phyloP scores from a whole-genome alignment of 2,888 invertebrate genomes.

The Ptilodon capucinus region DNA sequence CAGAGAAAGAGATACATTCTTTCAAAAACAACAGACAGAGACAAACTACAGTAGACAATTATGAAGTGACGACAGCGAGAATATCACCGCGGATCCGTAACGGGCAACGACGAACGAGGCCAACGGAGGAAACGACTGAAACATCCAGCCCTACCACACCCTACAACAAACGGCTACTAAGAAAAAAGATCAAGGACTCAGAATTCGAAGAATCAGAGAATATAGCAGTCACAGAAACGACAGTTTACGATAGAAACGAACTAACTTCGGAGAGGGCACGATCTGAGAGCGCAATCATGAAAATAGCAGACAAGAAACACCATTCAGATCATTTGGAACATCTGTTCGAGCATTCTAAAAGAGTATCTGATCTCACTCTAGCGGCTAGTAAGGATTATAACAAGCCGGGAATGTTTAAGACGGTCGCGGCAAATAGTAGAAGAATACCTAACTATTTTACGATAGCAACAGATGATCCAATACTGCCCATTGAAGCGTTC shows the following conservation, averaged over 20 bases:
- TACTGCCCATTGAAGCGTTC: constrained; percentile 90
- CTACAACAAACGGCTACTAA: constrained; percentile 59
- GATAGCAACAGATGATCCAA: constrained; percentile 90
- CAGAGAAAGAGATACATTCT: constrained; percentile 58
- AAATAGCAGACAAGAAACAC: constrained; percentile 79
- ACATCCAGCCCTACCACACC: constrained; percentile 49
- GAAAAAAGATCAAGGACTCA: constrained; percentile 68
- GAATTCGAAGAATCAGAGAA: constrained; percentile 70
- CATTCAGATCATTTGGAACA: constrained; percentile 65
- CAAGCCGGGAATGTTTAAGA: constrained; percentile 87
- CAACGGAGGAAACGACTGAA: constrained; percentile 66
- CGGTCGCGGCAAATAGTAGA: constrained; percentile 84
- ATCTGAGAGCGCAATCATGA: constrained; percentile 82
- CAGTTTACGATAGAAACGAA: constrained; percentile 55
- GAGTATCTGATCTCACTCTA: constrained; percentile 88
- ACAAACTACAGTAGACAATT: constrained; percentile 57
- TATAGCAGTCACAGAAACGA: constrained; percentile 61
- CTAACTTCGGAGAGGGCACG: constrained; percentile 72
- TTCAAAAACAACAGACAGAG: constrained; percentile 59
- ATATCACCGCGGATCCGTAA: constrained; percentile 70
- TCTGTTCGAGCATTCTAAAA: constrained; percentile 82
- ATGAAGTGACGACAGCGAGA: constrained; percentile 66
- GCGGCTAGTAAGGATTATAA: constrained; percentile 88
- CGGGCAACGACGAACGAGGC: constrained; percentile 63
- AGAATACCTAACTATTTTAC: constrained; percentile 87